Conservation (phyloP, 2,888 invertebrate species). For the Fabriciana adippe region DNA sequence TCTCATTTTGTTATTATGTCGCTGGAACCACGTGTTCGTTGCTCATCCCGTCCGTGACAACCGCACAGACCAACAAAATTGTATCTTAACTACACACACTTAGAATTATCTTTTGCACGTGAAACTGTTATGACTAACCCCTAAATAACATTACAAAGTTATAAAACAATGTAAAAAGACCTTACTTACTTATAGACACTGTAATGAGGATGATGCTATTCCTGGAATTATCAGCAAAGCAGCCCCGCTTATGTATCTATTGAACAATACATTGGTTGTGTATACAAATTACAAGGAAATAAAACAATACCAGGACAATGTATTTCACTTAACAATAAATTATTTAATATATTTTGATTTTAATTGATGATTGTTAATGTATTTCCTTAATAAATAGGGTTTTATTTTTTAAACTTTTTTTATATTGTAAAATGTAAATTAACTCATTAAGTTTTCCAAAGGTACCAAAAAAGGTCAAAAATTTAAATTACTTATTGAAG, state of each 20-base stretch:
- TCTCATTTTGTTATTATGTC: constrained; percentile 72
- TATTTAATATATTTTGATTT: background rate
- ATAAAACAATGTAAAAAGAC: constrained; percentile 43
- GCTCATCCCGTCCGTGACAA: constrained; percentile 53
- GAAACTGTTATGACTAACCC: constrained; percentile 32
- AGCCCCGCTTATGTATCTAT: background rate
- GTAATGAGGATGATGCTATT: constrained; percentile 47
- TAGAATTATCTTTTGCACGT: constrained; percentile 42
- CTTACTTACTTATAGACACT: constrained; percentile 42
- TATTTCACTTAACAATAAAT: too few species aligned
- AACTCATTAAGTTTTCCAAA: too few species aligned
- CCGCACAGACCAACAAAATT: constrained; percentile 43
- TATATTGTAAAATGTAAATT: too few species aligned
- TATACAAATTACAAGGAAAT: constrained; percentile 14
- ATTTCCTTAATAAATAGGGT: too few species aligned
- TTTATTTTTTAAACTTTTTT: too few species aligned
- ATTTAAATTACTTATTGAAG: too few species aligned
- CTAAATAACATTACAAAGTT: constrained; percentile 27
- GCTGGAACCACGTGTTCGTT: constrained; percentile 70
- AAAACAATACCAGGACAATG: background rate
- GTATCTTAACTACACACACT: constrained; percentile 42
- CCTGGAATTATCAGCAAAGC: constrained; percentile 44
- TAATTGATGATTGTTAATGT: too few species aligned
- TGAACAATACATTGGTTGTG: constrained; percentile 11
- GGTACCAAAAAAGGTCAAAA: too few species aligned